Evolutionary conservation across 2,797 vertebrate genomes (phyloP), one percentile per base, ranked within the genome.

Genomic region (Chromobotia macracanthus): DNA sequence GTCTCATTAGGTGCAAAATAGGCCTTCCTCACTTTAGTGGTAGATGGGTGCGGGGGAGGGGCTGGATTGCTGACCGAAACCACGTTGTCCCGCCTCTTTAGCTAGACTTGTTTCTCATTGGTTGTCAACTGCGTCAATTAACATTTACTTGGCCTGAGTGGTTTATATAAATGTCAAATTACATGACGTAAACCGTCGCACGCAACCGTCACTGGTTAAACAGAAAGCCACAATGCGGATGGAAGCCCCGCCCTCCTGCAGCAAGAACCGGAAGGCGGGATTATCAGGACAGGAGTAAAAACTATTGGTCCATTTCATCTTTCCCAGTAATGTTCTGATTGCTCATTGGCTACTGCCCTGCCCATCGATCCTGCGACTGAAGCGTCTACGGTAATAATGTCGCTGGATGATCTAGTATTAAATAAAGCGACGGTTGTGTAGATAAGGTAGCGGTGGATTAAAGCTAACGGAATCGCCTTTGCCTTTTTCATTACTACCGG

Each of bases 401-500:
- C 82, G 61, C 81, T 77, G 80, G 71, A 88, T 83, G 86, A 85
- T 82, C 85, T 85, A 85, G 75, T 82, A 79, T 77, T 80, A 85
- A 87, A 84, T 84, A 83, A 81, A 85, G 82, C 84, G 79, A 84
- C 85, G 82, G 73, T 84, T 83, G 69, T 79, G 63, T 81, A 79
- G 83, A 81, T 50, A 67, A 67, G 74, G 77, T 72, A 84, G 53
- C 69, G 75, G 56, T 18, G 75, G 83, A 84, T 83, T 84, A 82
- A 70, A 75, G 63, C 76, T 55, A 51, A 80, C 83, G 67, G 25
- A 50, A 51, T 76, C 55, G 50, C 21, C 25, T 61, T 69, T 56
- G 53, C 15, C 11, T 41, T 66, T 50, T 82, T 58, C 63, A 6
- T 58, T 2, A 69, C 41, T 19, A 61, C 2, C 38, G 50, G 38